These are phyloP conservation scores for Lochmaea capreae DNA, from an alignment of 2,888 invertebrate genomes.

Conservation along the genomic window DNA sequence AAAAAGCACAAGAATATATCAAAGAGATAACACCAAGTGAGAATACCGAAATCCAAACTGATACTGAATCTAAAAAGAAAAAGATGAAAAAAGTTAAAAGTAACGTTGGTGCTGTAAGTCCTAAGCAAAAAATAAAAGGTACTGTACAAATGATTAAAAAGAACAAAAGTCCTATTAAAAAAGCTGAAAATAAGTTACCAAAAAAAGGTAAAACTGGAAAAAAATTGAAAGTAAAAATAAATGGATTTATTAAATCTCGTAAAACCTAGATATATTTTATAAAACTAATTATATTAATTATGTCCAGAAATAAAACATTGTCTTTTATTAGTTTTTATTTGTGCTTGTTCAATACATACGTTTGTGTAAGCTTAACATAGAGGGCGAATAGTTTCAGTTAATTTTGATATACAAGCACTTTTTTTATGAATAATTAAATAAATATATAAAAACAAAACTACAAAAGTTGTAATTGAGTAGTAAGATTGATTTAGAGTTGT, in stretches of 20 bases:
- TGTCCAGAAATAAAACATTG: neutral
- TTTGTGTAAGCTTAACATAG: neutral
- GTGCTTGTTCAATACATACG: slow-evolving; percentile 1
- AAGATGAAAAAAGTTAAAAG: slow-evolving; percentile 17
- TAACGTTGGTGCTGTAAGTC: neutral
- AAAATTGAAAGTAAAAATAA: neutral
- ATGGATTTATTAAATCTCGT: neutral
- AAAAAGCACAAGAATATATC: slow-evolving; percentile 67
- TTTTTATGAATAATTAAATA: too few species aligned
- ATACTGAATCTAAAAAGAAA: neutral
- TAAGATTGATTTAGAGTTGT: too few species aligned
- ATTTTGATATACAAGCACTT: neutral
- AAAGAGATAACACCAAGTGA: slow-evolving; percentile 12
- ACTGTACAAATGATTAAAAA: neutral
- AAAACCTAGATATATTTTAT: neutral
- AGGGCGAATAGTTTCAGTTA: neutral
- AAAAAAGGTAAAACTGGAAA: neutral
- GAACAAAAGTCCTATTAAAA: slow-evolving; percentile 2
- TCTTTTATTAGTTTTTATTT: neutral
- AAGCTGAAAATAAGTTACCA: neutral
- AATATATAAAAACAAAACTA: too few species aligned
- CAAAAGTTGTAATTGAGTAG: too few species aligned
- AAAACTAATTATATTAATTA: neutral
- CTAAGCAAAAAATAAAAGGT: slow-evolving; percentile 9
- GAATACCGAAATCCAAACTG: neutral